A percentile compares a stretch with the other conserved stretches of the same genome.
These are phyloP conservation scores for Camponotus fellah DNA, from an alignment of 2,888 invertebrate species.

Conservation along the genomic window DNA sequence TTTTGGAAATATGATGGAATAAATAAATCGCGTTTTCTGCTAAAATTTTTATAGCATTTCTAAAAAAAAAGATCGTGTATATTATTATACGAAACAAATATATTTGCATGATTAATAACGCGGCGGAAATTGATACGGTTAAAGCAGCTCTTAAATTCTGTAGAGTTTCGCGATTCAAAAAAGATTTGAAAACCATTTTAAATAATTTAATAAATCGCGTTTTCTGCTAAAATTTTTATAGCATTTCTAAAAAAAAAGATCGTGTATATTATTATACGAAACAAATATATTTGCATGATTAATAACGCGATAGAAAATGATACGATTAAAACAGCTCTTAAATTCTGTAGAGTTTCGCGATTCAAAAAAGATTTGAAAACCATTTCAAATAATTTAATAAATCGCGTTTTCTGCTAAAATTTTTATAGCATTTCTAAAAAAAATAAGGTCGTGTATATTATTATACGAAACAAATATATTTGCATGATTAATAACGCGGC, in stretches of 20 bases:
- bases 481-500: background rate
- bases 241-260: background rate
- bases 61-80: background rate
- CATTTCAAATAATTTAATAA: too few relatives aligned
- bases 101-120: background rate
- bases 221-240: background rate
- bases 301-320: background rate
- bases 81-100: background rate
- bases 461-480: background rate
- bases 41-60: background rate
- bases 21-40: conserved; percentile 3
- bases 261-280: background rate
- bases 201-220: conserved; percentile 6
- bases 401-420: background rate
- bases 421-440: background rate
- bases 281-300: background rate
- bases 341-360: background rate
- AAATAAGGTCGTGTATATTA: background rate
- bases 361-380: too few relatives aligned
- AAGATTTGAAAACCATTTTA: too few relatives aligned
- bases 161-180: background rate
- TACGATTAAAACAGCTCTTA: background rate
- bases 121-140: background rate
- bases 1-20: background rate
- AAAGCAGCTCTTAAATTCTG: background rate